Evolutionary conservation across 2,888 invertebrate species (phyloP).

Genomic region (Cryptocephalus primarius): DNA sequence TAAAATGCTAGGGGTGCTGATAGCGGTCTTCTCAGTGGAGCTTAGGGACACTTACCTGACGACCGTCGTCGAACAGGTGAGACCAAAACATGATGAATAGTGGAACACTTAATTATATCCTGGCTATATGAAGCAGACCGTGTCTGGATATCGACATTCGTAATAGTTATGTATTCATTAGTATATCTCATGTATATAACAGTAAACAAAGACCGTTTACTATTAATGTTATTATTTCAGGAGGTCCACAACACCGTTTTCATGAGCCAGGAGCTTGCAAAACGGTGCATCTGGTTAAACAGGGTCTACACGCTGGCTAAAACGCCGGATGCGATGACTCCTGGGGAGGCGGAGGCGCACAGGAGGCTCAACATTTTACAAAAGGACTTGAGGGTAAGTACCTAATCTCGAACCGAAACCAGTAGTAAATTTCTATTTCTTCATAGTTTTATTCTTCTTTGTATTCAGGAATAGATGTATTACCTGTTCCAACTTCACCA

Average conservation of each 20-base stretch:
- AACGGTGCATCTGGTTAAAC: conserved; percentile 71
- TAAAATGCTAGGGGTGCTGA: conserved; percentile 54
- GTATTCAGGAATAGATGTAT: too few species aligned
- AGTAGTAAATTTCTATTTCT: background rate
- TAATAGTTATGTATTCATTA: background rate
- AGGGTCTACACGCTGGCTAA: conserved; percentile 47
- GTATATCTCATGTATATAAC: too few species aligned
- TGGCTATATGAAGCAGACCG: background rate
- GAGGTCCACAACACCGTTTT: conserved; percentile 74
- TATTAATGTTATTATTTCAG: conserved; percentile 29
- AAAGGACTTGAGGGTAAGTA: conserved; percentile 55
- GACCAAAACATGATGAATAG: conserved; percentile 1
- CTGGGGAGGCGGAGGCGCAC: conserved; percentile 52
- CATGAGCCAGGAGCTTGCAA: conserved; percentile 67
- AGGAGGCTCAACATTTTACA: conserved; percentile 59
- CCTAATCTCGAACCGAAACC: too few species aligned
- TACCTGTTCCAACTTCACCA: too few species aligned
- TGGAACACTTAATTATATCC: background rate
- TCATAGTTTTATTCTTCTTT: too few species aligned
- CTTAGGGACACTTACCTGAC: conserved; percentile 71
- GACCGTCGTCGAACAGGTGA: conserved; percentile 67
- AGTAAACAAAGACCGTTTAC: too few species aligned
- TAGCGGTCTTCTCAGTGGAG: conserved; percentile 62
- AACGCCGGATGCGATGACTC: conserved; percentile 44
- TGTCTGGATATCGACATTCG: background rate